These are phyloP conservation scores for Dicrostonyx torquatus DNA, from an alignment of 2,797 vertebrate genomes.

Conservation along the genomic window DNA sequence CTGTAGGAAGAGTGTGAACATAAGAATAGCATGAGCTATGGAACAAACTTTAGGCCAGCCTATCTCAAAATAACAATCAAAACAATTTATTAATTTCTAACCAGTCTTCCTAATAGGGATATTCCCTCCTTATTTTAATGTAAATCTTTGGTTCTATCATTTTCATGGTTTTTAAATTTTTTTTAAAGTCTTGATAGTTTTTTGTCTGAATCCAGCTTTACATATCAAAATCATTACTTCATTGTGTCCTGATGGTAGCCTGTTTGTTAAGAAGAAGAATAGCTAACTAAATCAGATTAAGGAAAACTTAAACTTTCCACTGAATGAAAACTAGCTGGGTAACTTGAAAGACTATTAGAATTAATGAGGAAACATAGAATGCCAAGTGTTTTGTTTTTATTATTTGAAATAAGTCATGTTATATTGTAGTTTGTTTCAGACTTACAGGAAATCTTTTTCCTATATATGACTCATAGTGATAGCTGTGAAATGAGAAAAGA, in stretches of 20 bases:
- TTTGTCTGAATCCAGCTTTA: not conserved
- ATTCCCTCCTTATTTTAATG: not conserved
- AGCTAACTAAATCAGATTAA: constrained; percentile 2
- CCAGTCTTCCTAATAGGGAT: not conserved
- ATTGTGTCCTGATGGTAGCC: not conserved
- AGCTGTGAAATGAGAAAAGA: constrained; percentile 28
- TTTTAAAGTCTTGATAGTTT: not conserved
- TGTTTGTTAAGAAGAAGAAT: not conserved
- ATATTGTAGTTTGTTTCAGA: not conserved
- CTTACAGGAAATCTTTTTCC: not conserved
- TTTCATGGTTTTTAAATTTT: constrained; percentile 1
- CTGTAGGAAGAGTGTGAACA: too few relatives aligned
- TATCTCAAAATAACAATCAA: not conserved
- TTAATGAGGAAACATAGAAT: not conserved
- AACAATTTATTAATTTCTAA: not conserved
- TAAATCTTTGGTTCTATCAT: constrained; percentile 16
- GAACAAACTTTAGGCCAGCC: not conserved
- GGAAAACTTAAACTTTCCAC: constrained; percentile 24
- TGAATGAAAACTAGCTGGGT: not conserved
- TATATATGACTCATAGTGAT: not conserved
- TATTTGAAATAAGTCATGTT: constrained; percentile 16
- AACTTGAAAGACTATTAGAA: not conserved
- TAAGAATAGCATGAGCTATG: not conserved
- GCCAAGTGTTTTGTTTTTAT: not conserved
- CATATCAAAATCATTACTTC: not conserved